Evolutionary conservation across 2,113 vertebrate genomes (phyloP).

Genomic region (Strix uralensis): DNA sequence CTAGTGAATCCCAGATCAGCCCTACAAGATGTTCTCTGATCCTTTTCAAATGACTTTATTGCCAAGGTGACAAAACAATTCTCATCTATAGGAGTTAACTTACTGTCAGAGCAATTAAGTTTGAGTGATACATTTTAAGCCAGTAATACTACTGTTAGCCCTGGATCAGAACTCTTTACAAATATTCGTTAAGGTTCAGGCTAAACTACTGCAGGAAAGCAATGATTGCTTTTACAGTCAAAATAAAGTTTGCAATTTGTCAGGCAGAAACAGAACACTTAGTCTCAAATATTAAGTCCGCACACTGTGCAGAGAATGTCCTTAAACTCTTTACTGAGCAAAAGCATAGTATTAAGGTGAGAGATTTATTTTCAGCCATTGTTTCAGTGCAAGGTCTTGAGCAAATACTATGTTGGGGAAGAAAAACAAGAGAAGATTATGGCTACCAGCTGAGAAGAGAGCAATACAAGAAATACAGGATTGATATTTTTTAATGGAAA

Average conservation of each 20-base stretch:
- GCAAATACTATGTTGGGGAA: not conserved
- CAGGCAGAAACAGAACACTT: not conserved
- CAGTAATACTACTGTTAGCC: not conserved
- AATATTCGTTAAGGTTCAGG: not conserved
- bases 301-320: not conserved
- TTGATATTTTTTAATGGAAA: not conserved
- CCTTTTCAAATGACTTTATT: conserved; percentile 39
- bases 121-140: conserved; percentile 22
- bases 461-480: not conserved
- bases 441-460: not conserved
- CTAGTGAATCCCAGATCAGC: conserved; percentile 23
- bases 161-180: not conserved
- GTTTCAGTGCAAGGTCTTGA: not conserved
- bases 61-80: conserved; percentile 45
- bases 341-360: not conserved
- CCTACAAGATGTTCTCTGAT: conserved; percentile 36
- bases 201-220: not conserved
- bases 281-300: not conserved
- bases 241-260: conserved; percentile 18
- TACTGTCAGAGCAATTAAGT: not conserved
- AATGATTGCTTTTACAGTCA: not conserved
- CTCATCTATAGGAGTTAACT: not conserved
- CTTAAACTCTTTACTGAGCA: not conserved
- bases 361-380: not conserved
- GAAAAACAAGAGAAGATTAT: not conserved